These are phyloP conservation scores for Rousettus madagascariensis DNA, from an alignment of 2,797 vertebrate species.

Conservation along the genomic window DNA sequence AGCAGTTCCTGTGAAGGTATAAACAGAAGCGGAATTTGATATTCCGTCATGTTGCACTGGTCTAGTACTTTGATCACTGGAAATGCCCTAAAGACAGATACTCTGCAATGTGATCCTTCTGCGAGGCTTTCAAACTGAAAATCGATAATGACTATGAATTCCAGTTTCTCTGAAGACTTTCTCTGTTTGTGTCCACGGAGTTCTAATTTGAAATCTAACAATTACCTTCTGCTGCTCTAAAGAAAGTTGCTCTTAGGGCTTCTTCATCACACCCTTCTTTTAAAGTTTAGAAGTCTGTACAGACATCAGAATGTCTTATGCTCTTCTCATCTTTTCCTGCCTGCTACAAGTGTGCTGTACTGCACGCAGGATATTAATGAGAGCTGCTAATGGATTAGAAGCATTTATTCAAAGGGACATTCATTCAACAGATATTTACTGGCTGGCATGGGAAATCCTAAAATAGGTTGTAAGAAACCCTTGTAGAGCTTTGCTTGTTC, in stretches of 20 bases:
- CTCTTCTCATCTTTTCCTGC: no score
- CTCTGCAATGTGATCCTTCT: background rate
- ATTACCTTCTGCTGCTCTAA: background rate
- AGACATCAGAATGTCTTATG: fast-evolving
- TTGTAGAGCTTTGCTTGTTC: background rate
- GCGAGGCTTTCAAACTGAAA: background rate
- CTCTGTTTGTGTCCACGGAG: background rate
- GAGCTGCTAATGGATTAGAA: fast-evolving
- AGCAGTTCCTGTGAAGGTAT: background rate
- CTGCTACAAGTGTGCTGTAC: fast-evolving
- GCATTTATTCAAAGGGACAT: background rate
- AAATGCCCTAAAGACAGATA: background rate
- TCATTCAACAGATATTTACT: background rate
- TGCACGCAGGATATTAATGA: background rate
- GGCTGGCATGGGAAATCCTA: background rate
- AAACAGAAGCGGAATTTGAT: background rate
- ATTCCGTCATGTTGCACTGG: background rate
- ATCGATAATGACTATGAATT: background rate
- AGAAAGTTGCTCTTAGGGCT: background rate
- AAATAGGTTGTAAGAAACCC: no score
- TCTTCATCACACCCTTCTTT: fast-evolving
- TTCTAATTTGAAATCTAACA: background rate
- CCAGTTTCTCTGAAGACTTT: background rate
- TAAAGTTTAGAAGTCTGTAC: background rate
- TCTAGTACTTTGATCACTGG: background rate